Evolutionary conservation across 2,888 invertebrate genomes (phyloP).

Genomic region (Orthonevra nobilis): DNA sequence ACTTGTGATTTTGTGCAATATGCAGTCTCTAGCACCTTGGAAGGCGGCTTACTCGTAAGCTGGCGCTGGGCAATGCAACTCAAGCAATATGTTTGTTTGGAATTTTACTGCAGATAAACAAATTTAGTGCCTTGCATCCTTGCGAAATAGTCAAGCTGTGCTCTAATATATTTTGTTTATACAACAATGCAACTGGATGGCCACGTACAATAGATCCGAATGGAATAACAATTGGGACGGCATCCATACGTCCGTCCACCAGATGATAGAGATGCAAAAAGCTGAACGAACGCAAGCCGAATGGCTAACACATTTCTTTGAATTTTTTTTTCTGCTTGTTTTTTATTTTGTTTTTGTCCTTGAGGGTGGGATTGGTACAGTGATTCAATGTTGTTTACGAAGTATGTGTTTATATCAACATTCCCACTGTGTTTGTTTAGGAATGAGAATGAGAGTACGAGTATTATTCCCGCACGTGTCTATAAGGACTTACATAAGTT

Average conservation of each 20-base stretch:
- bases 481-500: no score
- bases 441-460: no score
- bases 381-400: no score
- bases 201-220: conserved; percentile 50
- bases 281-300: conserved; percentile 40
- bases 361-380: no score
- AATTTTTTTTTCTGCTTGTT: no score
- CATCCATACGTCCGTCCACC: not conserved
- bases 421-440: no score
- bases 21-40: conserved; percentile 42
- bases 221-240: conserved; percentile 52
- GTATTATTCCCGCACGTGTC: no score
- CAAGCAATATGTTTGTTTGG: conserved; percentile 50
- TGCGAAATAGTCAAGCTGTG: conserved; percentile 44
- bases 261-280: conserved; percentile 52
- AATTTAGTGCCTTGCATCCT: conserved; percentile 56
- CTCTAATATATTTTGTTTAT: conserved; percentile 51
- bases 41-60: conserved; percentile 28
- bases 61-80: not conserved
- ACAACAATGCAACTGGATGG: conserved; percentile 33
- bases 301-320: no score
- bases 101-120: conserved; percentile 63
- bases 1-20: conserved; percentile 62
- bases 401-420: no score
- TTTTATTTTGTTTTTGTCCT: no score